These are phyloP conservation scores for Dufourea novaeangliae DNA, from an alignment of 1,140 invertebrate genomes.

Conservation along the genomic window DNA sequence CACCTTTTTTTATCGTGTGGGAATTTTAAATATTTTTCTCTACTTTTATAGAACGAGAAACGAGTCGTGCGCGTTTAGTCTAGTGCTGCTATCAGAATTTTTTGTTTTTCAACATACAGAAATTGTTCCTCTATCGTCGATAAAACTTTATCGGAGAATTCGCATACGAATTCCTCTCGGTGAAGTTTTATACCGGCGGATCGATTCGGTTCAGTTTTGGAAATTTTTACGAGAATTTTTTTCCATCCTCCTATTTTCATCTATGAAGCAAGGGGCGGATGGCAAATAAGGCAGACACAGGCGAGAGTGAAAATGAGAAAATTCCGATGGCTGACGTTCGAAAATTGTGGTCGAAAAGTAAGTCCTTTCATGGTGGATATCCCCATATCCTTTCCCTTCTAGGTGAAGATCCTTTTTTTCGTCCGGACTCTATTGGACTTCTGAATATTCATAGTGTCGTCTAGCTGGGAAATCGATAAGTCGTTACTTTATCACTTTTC, in stretches of 20 bases:
- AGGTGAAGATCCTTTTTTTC: neutral
- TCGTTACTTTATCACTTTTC: slow-evolving; percentile 57
- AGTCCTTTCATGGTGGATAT: slow-evolving; percentile 9
- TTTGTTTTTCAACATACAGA: neutral
- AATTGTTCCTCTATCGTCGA: neutral
- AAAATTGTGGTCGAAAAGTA: slow-evolving; percentile 38
- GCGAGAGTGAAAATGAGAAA: slow-evolving; percentile 36
- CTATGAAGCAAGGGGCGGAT: no score
- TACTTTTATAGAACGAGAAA: neutral
- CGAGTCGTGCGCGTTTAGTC: neutral
- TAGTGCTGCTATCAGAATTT: neutral
- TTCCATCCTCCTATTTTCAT: neutral
- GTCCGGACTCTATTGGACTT: neutral
- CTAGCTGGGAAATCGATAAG: slow-evolving; percentile 38
- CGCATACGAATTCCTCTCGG: neutral
- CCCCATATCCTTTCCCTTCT: neutral
- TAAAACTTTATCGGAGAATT: neutral
- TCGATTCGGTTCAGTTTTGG: neutral
- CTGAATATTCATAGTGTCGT: slow-evolving; percentile 54
- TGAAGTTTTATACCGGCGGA: neutral
- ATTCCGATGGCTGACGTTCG: slow-evolving; percentile 22
- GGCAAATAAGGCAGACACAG: no score
- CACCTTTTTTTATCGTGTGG: neutral
- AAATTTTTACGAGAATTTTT: slow-evolving; percentile 14
- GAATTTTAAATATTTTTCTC: neutral